Evolutionary conservation across 1,140 invertebrate genomes (phyloP), one percentile per base, ranked within the genome.

Genomic region (Bombus affinis): DNA sequence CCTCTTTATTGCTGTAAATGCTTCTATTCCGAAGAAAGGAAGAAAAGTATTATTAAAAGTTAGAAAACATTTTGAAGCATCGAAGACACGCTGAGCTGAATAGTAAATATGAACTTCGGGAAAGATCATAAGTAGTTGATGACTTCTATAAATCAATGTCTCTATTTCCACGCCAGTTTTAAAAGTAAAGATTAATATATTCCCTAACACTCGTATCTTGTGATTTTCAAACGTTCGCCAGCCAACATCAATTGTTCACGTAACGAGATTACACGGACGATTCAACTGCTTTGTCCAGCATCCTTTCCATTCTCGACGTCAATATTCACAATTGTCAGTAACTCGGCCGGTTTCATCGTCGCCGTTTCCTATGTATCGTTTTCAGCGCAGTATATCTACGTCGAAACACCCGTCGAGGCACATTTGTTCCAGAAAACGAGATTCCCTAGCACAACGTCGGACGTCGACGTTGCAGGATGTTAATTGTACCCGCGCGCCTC

Each of bases 371-470:
- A 82, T 75, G 57, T 65, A 47, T 53, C 59, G 25, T 76, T 76
- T 76, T 75, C 81, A 75, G 25, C 57, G 57, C 86, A 81, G 80
- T 81, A 62, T 81, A 81, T 82, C 62, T 78, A 66, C 28, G 66
- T 53, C 47, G 62, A n/a, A 44, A 13, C 35, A 53, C n/a, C 25
- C 42, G n/a, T 32, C 62, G 13, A 66, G 62, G 65, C 32, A 35
- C 65, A 42, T 83, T 77, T 42, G 37, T 83, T 78, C 74, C 53
- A 78, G 66, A 80, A 80, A 79, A 85, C 77, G 68, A 79, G 68
- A 80, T 78, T 77, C n/a, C 13, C 44, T 35, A 25, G 35, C 18
- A 12, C 53, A 35, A 59, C 8, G 73, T 76, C 77, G 22, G 37
- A 59, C 76, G 47, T 62, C 75, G 53, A 18, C 71, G 25, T 47